Evolutionary conservation across 2,797 vertebrate genomes (phyloP).

Genomic region (Tangara arthus): DNA sequence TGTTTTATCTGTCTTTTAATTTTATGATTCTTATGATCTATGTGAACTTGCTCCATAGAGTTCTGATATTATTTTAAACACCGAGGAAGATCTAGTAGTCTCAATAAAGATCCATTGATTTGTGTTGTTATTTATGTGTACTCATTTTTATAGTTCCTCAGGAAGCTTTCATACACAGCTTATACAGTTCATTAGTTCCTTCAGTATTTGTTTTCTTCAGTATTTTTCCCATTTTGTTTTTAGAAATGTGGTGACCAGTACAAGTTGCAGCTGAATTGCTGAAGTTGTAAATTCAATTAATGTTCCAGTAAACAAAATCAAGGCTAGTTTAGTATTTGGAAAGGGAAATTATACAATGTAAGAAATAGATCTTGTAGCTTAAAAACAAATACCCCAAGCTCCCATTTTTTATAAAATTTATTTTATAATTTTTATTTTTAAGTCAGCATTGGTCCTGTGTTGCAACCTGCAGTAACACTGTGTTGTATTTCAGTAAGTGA

Average conservation of each 20-base stretch:
- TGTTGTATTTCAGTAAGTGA: neutral
- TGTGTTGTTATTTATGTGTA: neutral
- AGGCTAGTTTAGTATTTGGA: neutral
- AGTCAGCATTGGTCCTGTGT: neutral
- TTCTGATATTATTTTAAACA: neutral
- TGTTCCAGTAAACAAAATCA: neutral
- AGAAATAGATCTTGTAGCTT: neutral
- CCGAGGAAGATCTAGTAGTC: neutral
- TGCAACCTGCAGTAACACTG: neutral
- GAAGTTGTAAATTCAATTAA: neutral
- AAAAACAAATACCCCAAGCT: fast-evolving
- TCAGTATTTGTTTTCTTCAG: neutral
- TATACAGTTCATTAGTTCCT: neutral
- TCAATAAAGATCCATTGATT: neutral
- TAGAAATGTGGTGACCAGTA: neutral
- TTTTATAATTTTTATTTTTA: neutral
- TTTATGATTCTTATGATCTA: neutral
- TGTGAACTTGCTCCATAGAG: neutral
- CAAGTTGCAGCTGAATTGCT: neutral
- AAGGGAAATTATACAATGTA: neutral
- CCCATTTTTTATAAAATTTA: neutral
- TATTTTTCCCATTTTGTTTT: neutral
- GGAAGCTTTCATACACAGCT: neutral
- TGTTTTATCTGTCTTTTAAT: neutral
- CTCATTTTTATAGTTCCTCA: neutral